Conservation (phyloP, 2,888 invertebrate species). For the Onchidella celtica region DNA sequence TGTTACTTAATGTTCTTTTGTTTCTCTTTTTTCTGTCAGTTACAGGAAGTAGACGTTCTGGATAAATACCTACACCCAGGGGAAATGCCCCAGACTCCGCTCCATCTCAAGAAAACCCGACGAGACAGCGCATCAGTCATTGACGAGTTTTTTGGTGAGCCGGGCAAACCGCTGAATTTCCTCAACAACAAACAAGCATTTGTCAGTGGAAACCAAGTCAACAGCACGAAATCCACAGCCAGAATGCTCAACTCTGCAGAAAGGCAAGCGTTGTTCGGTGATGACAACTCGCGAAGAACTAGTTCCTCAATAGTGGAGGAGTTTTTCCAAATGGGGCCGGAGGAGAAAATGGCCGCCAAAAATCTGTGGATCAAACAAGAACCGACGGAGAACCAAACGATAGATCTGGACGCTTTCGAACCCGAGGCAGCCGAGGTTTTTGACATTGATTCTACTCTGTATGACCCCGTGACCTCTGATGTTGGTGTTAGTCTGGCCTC, state of each 20-base stretch:
- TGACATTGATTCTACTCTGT: slow-evolving; percentile 52
- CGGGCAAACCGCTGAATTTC: not conserved
- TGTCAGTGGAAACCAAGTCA: not conserved
- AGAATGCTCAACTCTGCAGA: slow-evolving; percentile 58
- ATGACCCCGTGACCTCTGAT: slow-evolving; percentile 39
- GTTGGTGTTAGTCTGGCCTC: not conserved
- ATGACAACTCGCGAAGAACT: slow-evolving; percentile 57
- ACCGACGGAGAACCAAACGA: slow-evolving; percentile 29
- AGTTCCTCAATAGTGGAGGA: slow-evolving; percentile 69
- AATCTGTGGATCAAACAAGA: slow-evolving; percentile 53
- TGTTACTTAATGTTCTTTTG: too few species aligned
- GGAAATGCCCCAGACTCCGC: slow-evolving; percentile 80
- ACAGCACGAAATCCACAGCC: not conserved
- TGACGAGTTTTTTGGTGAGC: slow-evolving; percentile 83
- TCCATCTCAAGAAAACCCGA: slow-evolving; percentile 81
- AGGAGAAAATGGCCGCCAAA: not conserved
- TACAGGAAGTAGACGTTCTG: slow-evolving; percentile 72
- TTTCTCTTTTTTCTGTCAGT: not conserved
- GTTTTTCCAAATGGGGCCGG: slow-evolving; percentile 54
- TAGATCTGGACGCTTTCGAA: slow-evolving; percentile 36
- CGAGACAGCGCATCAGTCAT: slow-evolving; percentile 84
- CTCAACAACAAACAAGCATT: not conserved
- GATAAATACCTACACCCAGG: slow-evolving; percentile 86
- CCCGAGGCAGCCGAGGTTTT: slow-evolving; percentile 42
- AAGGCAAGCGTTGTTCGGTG: slow-evolving; percentile 51